A percentile compares a stretch with the other conserved stretches of the same genome.
Conservation (phyloP, 2,888 invertebrate species). For the Stenoptilia bipunctidactyla region DNA sequence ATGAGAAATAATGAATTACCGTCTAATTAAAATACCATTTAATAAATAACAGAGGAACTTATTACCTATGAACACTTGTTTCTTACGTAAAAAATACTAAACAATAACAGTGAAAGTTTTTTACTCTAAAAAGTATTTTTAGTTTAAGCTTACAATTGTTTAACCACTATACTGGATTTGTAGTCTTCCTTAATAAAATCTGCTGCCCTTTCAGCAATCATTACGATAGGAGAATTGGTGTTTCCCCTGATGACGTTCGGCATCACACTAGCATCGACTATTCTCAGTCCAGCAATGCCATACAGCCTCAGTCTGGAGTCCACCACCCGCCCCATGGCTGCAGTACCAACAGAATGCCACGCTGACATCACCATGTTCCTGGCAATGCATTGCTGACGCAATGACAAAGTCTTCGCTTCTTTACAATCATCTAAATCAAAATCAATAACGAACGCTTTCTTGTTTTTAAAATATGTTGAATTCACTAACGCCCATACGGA, state of each 20-base stretch:
- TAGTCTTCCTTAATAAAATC: conserved; percentile 35
- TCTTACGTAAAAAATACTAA: too few relatives aligned
- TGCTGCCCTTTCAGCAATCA: conserved; percentile 50
- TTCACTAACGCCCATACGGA: conserved; percentile 27
- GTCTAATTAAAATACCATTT: too few relatives aligned
- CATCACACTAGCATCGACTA: conserved; percentile 51
- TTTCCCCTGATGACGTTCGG: conserved; percentile 42
- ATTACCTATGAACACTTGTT: too few relatives aligned
- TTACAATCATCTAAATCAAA: conserved; percentile 29
- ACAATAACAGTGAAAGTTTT: too few relatives aligned
- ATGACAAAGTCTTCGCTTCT: conserved; percentile 23
- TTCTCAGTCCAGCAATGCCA: conserved; percentile 32
- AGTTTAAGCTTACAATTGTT: too few relatives aligned
- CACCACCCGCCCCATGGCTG: conserved; percentile 43
- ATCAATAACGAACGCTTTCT: conserved; percentile 31
- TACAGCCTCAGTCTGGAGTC: conserved; percentile 30
- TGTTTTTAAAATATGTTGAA: conserved; percentile 33
- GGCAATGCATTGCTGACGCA: conserved; percentile 54
- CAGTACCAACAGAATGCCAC: conserved; percentile 55
- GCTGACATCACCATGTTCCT: conserved; percentile 37
- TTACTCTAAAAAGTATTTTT: too few relatives aligned
- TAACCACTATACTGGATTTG: too few relatives aligned
- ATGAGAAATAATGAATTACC: too few relatives aligned
- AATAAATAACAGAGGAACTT: too few relatives aligned
- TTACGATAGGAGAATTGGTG: conserved; percentile 49